Evolutionary conservation across 2,888 invertebrate species (phyloP), one percentile per base, ranked within the genome.

Genomic region (Yponomeuta plumbellus): DNA sequence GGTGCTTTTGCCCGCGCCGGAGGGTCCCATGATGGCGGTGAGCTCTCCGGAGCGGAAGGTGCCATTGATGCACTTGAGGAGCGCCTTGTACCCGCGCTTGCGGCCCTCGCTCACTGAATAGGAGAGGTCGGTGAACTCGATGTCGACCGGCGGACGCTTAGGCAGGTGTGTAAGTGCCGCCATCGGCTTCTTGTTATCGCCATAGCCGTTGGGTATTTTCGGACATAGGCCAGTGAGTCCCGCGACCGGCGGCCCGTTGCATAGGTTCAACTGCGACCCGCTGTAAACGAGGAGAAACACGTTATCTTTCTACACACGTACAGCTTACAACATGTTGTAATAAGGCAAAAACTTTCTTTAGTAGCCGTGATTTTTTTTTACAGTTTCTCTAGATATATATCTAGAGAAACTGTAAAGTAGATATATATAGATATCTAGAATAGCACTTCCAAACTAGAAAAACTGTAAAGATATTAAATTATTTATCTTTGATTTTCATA

Each of bases 21-120:
- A 98, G 40, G 98, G 98, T 44, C 98, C 98, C 98, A 98, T 98
- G 68, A 98, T 98, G 40, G 97, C 98, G 0, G 97, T 97, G 73
- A 98, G 91, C 79, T 98, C 97, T n/a, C 98, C 97, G 69, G 96
- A 96, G 73, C 93, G 93, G 82, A 98, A 97, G 78, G 95, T 95
- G 11, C 98, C 98, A 76, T 96, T 96, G 67, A 98, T 95, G 74
- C 95, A 94, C 88, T 97, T 97, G 73, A 97, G 89, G 75, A 98
- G 94, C 17, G 96, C 95, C 85, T 98, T 98, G 83, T 95, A 95
- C 10, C 96, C 96, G 71, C 95, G 92, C 80, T 94, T 93, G 70
- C 95, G 92, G 21, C 96, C 96, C 76, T 97, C 97, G 64, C 97
- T 95, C 66, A 98, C 97, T 20, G 96, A 96, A 88, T 97, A 98